phyloP scores from a whole-genome alignment of 1,140 invertebrate species.

The Drosophila willistoni region DNA sequence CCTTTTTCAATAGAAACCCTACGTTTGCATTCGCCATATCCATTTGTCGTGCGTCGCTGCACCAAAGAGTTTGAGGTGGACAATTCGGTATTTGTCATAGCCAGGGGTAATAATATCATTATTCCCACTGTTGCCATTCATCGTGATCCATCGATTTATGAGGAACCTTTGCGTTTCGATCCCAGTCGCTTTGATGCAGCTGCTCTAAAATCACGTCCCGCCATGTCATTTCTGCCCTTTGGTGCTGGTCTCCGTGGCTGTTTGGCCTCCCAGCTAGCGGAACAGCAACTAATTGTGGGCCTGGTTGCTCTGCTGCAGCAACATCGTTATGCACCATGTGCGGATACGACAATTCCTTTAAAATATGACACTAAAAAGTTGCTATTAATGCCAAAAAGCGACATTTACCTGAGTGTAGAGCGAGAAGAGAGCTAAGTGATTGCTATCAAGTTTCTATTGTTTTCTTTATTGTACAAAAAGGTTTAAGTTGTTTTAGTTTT shows the following conservation, averaged over 20 bases:
- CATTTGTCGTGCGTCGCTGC: conserved; percentile 84
- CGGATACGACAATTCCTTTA: conserved; percentile 78
- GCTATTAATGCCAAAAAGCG: conserved; percentile 76
- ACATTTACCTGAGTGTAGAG: conserved; percentile 61
- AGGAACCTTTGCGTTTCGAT: conserved; percentile 87
- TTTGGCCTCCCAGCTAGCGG: conserved; percentile 86
- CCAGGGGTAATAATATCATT: conserved; percentile 84
- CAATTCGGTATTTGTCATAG: conserved; percentile 83
- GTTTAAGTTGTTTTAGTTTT: conserved; percentile 43
- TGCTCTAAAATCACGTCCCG: conserved; percentile 78
- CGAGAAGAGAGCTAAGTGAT: conserved; percentile 29
- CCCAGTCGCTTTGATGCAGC: conserved; percentile 87
- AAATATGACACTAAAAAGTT: conserved; percentile 83
- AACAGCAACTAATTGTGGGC: conserved; percentile 86
- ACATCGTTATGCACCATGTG: conserved; percentile 67
- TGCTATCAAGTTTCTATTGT: conserved; percentile 31
- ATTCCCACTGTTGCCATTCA: conserved; percentile 87
- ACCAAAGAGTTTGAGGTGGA: conserved; percentile 84
- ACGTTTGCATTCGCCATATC: conserved; percentile 85
- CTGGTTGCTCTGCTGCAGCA: conserved; percentile 82
- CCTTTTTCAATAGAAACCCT: conserved; percentile 84
- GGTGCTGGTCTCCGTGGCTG: conserved; percentile 83
- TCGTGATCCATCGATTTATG: conserved; percentile 86
- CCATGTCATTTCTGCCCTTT: conserved; percentile 87
- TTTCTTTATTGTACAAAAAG: conserved; percentile 29